These are phyloP conservation scores for Philhelius pedissequus DNA, from an alignment of 2,888 invertebrate species.

Conservation along the genomic window DNA sequence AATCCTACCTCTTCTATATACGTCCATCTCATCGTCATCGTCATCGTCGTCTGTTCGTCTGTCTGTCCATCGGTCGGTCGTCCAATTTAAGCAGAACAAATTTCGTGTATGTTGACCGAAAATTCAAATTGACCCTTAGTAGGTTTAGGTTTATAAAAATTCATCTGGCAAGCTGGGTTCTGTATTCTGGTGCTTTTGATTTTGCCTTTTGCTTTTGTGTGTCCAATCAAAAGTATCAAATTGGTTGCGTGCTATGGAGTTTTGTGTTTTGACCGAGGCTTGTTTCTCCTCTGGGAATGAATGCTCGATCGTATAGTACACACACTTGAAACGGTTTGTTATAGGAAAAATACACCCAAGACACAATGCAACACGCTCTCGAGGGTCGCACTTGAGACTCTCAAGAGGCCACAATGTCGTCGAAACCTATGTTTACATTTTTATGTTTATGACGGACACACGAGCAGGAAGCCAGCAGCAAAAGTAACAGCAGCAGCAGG, in stretches of 20 bases:
- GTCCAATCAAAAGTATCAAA: slow-evolving; percentile 31
- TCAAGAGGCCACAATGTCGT: slow-evolving; percentile 58
- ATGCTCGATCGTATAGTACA: not conserved
- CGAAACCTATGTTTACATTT: slow-evolving; percentile 57
- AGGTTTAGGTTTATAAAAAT: slow-evolving; percentile 16
- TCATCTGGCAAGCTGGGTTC: not conserved
- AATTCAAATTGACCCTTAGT: slow-evolving; percentile 59
- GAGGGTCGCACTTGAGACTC: slow-evolving; percentile 63
- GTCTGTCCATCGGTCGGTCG: not conserved
- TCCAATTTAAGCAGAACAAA: not conserved
- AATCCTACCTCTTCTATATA: not conserved
- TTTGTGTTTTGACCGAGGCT: slow-evolving; percentile 10
- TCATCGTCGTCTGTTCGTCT: too few species aligned
- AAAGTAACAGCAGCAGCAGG: not conserved
- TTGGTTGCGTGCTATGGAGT: slow-evolving; percentile 32
- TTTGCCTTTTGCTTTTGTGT: not conserved
- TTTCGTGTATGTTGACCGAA: slow-evolving; percentile 31
- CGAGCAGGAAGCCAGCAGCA: slow-evolving; percentile 20
- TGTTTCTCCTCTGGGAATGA: slow-evolving; percentile 47
- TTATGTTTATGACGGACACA: slow-evolving; percentile 51
- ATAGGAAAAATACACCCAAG: slow-evolving; percentile 44
- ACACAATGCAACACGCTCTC: slow-evolving; percentile 63
- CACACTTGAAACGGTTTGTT: slow-evolving; percentile 2
- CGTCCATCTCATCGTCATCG: too few species aligned
- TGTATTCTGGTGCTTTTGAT: not conserved